A percentile compares a stretch with the other conserved stretches of the same genome.
phyloP scores from a whole-genome alignment of 2,113 vertebrate genomes.

The Andinoacara biseriatus region DNA sequence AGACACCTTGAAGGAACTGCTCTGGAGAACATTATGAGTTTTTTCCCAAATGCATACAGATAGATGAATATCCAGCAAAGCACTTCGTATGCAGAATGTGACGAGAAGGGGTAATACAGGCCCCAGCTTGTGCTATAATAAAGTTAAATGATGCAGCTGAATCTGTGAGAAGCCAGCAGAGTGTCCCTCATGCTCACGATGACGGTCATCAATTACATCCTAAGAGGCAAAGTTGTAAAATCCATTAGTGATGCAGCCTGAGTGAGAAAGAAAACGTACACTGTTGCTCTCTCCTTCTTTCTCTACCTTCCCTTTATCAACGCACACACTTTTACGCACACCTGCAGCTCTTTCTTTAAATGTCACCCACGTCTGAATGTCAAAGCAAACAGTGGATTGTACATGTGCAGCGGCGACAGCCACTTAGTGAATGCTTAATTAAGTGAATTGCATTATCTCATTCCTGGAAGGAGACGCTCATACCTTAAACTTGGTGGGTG shows the following conservation, averaged over 20 bases:
- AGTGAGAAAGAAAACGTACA: not conserved
- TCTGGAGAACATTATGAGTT: not conserved
- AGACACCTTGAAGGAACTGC: not conserved
- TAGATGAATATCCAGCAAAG: not conserved
- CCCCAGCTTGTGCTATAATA: not conserved
- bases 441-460: not conserved
- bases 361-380: not conserved
- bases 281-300: not conserved
- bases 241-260: not conserved
- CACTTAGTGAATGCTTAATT: not conserved
- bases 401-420: not conserved
- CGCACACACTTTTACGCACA: not conserved
- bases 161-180: not conserved
- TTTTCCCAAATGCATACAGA: not conserved
- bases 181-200: not conserved
- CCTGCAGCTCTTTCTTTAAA: not conserved
- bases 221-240: slow-evolving; percentile 2
- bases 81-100: not conserved
- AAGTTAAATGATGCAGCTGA: not conserved
- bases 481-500: not conserved
- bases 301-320: not conserved
- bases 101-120: not conserved
- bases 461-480: not conserved
- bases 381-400: not conserved
- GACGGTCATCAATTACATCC: not conserved